phyloP scores from a whole-genome alignment of 2,797 vertebrate species.

The Chiloscyllium punctatum region DNA sequence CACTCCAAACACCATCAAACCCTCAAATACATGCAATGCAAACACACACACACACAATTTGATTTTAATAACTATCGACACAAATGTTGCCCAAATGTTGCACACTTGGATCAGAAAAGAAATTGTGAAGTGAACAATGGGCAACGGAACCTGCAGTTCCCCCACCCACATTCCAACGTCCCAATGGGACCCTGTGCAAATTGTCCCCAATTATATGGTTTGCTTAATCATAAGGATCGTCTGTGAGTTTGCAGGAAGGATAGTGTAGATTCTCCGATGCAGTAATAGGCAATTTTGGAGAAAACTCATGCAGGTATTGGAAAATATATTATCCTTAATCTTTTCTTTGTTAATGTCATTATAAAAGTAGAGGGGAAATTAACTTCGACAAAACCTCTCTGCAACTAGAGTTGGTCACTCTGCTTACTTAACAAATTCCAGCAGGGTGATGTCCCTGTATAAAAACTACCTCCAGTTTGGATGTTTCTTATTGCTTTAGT shows the following conservation, averaged over 20 bases:
- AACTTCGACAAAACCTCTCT: background rate
- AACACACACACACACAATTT: background rate
- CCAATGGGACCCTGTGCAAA: background rate
- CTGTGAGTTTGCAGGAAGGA: background rate
- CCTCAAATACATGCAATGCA: conserved; percentile 25
- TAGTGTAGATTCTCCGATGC: background rate
- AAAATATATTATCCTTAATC: background rate
- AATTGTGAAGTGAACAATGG: background rate
- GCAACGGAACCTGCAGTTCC: background rate
- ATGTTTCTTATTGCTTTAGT: background rate
- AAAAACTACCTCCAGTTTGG: background rate
- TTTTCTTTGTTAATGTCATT: background rate
- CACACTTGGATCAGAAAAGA: background rate
- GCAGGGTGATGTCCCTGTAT: no score
- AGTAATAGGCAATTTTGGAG: background rate
- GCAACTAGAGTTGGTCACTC: background rate
- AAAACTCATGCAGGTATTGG: background rate
- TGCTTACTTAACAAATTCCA: no score
- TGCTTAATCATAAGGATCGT: background rate
- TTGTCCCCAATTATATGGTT: background rate
- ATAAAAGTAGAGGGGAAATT: background rate
- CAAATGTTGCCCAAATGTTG: background rate
- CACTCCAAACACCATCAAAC: conserved; percentile 18
- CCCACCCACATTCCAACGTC: background rate
- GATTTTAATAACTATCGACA: background rate